Conservation (phyloP, 2,888 invertebrate genomes). For the Xestia sexstrigata region DNA sequence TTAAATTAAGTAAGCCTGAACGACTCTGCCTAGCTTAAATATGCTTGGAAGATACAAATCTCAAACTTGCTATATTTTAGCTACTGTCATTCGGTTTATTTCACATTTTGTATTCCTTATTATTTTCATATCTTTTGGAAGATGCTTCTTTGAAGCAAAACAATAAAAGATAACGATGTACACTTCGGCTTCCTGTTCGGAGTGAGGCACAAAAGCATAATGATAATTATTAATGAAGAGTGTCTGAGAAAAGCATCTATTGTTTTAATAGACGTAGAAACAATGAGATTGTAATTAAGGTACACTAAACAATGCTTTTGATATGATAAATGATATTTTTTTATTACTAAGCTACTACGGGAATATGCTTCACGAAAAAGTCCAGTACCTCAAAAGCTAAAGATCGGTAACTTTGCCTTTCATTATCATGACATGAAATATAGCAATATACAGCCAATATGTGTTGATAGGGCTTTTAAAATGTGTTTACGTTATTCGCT, state of each 20-base stretch:
- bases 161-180: not conserved
- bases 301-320: not conserved
- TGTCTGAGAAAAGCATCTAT: not conserved
- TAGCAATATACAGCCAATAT: too few species aligned
- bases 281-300: not conserved
- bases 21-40: not conserved
- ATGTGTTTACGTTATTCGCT: not conserved
- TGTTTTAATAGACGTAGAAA: not conserved
- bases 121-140: not conserved
- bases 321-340: not conserved
- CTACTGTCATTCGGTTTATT: not conserved
- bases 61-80: not conserved
- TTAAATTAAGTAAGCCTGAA: too few species aligned
- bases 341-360: too few species aligned
- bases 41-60: not conserved
- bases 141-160: not conserved
- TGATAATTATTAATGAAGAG: not conserved
- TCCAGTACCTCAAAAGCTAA: too few species aligned
- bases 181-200: not conserved
- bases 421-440: too few species aligned
- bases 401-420: too few species aligned
- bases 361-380: too few species aligned
- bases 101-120: not conserved
- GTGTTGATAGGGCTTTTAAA: not conserved
- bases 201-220: not conserved